Percentiles rank a stretch among this genome's conserved stretches.
Conservation (phyloP, 2,888 invertebrate genomes). For the Phragmatobia fuliginosa region DNA sequence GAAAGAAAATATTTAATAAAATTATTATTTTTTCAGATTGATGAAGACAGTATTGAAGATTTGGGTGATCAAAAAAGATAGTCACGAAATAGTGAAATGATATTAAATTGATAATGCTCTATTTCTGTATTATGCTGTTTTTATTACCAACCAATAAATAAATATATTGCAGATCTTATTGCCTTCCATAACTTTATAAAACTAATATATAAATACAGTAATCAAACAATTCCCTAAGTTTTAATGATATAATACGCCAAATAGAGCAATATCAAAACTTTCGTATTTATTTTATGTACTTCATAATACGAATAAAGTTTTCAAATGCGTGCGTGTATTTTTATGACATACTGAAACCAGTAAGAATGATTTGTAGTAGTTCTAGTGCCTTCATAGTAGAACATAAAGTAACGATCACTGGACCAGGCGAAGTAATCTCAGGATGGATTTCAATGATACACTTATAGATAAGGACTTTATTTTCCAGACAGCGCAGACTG, state of each 20-base stretch:
- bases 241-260: conserved; percentile 37
- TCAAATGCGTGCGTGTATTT: conserved; percentile 11
- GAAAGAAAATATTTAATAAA: neutral
- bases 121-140: conserved; percentile 35
- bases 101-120: conserved; percentile 51
- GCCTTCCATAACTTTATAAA: neutral
- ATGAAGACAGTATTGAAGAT: conserved; percentile 97
- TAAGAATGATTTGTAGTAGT: neutral
- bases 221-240: neutral
- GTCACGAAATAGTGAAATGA: conserved; percentile 57
- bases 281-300: conserved; percentile 55
- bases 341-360: neutral
- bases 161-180: neutral
- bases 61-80: conserved; percentile 97
- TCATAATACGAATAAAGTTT: conserved; percentile 50
- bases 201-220: neutral
- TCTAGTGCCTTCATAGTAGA: no score
- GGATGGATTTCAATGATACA: no score
- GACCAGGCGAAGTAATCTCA: no score
- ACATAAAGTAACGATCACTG: no score
- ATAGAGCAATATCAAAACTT: conserved; percentile 57
- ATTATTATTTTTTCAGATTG: conserved; percentile 77
- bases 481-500: no score
- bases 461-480: no score
- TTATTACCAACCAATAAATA: neutral